phyloP scores from a whole-genome alignment of 2,797 vertebrate genomes.

The Rallus crepitans region DNA sequence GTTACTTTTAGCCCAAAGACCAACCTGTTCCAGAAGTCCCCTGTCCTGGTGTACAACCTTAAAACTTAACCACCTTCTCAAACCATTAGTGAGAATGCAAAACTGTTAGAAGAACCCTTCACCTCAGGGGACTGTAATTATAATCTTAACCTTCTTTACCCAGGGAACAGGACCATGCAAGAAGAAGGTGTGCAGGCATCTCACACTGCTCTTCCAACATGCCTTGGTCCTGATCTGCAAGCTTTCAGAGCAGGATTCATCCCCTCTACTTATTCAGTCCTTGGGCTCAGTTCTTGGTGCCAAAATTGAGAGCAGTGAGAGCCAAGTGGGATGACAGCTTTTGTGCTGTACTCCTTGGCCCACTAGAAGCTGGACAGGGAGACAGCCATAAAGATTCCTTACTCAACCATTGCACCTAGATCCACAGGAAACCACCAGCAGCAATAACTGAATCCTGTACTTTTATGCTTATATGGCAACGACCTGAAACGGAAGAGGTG shows the following conservation, averaged over 20 bases:
- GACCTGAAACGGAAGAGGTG: background rate
- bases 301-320: background rate
- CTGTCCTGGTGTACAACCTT: background rate
- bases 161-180: background rate
- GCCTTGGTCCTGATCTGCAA: background rate
- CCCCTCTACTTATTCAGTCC: background rate
- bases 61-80: background rate
- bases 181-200: background rate
- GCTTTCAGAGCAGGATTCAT: slow-evolving; percentile 19
- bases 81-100: background rate
- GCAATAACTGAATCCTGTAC: background rate
- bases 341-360: slow-evolving; percentile 43
- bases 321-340: slow-evolving; percentile 52
- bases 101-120: background rate
- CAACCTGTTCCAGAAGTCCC: background rate
- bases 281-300: slow-evolving; percentile 10
- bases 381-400: slow-evolving; percentile 8
- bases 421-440: background rate
- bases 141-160: background rate
- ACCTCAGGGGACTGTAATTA: background rate
- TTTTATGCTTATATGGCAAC: background rate
- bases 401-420: background rate
- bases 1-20: background rate
- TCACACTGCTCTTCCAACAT: background rate
- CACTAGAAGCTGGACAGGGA: slow-evolving; percentile 24